phyloP scores from a whole-genome alignment of 2,113 vertebrate genomes.

The Burhinus bistriatus region DNA sequence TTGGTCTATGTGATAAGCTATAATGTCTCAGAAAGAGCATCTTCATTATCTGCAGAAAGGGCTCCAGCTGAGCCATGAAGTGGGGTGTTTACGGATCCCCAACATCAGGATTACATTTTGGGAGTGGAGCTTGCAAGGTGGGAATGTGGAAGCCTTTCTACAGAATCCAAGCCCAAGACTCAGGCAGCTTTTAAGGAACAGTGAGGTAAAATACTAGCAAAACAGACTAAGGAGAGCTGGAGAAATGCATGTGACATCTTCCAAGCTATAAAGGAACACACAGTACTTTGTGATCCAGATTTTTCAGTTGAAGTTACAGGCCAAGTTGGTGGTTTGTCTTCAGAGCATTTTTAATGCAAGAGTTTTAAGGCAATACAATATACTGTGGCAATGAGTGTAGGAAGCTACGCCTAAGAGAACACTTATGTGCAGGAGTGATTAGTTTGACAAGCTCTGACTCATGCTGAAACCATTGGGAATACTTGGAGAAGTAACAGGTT shows the following conservation, averaged over 20 bases:
- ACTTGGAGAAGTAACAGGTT: neutral
- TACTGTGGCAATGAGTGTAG: neutral
- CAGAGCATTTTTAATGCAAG: neutral
- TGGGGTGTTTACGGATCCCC: neutral
- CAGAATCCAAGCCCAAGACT: neutral
- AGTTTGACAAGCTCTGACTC: slow-evolving; percentile 1
- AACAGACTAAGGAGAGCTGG: neutral
- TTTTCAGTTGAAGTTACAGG: neutral
- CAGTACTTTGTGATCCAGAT: neutral
- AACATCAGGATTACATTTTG: neutral
- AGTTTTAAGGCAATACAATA: neutral
- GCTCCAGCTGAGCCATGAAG: neutral
- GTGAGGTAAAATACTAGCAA: neutral
- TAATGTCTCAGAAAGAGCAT: neutral
- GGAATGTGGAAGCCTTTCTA: neutral
- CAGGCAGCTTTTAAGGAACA: neutral
- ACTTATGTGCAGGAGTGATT: neutral
- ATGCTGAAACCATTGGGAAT: neutral
- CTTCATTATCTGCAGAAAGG: neutral
- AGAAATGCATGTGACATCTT: neutral
- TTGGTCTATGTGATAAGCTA: neutral
- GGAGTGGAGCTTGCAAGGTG: neutral
- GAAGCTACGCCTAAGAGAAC: neutral
- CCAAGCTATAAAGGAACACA: neutral
- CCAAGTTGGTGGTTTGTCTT: neutral